Conservation (phyloP, 2,797 vertebrate genomes). For the Diglossa cyanea region DNA sequence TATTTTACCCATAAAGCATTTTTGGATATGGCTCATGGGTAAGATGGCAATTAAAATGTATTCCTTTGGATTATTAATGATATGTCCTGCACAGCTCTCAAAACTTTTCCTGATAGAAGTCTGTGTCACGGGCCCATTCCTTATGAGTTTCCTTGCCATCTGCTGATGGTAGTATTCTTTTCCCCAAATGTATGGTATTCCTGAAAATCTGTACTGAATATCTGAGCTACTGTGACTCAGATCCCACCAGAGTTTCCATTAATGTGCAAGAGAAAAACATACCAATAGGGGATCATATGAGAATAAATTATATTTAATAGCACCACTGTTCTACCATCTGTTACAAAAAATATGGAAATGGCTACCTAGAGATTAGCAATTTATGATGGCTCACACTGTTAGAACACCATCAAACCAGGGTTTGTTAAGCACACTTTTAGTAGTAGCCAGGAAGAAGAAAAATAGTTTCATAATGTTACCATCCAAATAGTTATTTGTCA, state of each 20-base stretch:
- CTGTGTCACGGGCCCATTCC: neutral
- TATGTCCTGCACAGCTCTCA: neutral
- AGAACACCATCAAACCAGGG: neutral
- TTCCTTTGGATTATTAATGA: neutral
- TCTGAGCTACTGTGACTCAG: neutral
- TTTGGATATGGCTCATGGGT: neutral
- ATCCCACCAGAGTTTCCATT: constrained; percentile 30
- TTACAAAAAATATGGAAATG: constrained; percentile 20
- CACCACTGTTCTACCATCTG: constrained; percentile 39
- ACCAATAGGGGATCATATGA: neutral
- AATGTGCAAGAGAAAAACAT: constrained; percentile 24
- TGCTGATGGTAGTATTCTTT: neutral
- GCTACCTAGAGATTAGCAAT: constrained; percentile 7
- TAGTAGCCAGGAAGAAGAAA: neutral
- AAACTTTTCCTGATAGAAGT: neutral
- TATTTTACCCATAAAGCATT: neutral
- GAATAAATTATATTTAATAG: constrained; percentile 51
- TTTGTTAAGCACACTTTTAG: neutral
- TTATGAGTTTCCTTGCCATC: constrained; percentile 1
- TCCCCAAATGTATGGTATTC: neutral
- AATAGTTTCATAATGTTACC: neutral
- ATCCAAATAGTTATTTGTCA: neutral
- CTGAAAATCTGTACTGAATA: constrained; percentile 37
- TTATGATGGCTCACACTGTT: neutral
- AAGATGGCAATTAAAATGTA: neutral